A percentile compares a stretch with the other conserved stretches of the same genome.
phyloP scores from a whole-genome alignment of 1,140 invertebrate genomes.

The Anadara kagoshimensis region DNA sequence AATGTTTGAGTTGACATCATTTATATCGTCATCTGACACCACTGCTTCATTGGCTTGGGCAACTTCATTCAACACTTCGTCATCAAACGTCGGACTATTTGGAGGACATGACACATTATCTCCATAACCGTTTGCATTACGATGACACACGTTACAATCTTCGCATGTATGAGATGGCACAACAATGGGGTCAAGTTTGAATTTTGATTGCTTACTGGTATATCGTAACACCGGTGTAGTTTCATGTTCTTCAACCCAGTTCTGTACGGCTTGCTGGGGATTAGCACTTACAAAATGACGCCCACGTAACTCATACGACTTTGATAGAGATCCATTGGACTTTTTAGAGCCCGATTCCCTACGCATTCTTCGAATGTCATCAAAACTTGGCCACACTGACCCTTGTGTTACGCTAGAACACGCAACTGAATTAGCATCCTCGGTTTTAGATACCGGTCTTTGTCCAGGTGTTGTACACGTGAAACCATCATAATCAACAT shows the following conservation, averaged over 20 bases:
- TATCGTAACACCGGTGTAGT: conserved; percentile 38
- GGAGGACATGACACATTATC: conserved; percentile 41
- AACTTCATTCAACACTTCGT: neutral
- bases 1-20: no score
- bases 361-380: conserved; percentile 36
- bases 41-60: neutral
- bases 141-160: conserved; percentile 52
- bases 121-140: conserved; percentile 17
- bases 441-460: no score
- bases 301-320: neutral
- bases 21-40: neutral
- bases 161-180: conserved; percentile 52
- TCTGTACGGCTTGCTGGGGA: conserved; percentile 9
- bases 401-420: neutral
- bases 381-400: conserved; percentile 28
- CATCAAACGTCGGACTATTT: conserved; percentile 42
- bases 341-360: neutral
- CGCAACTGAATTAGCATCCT: no score
- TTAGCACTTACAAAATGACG: conserved; percentile 2
- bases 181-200: conserved; percentile 46
- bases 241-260: conserved; percentile 25
- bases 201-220: conserved; percentile 35
- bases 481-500: neutral
- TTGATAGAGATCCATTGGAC: conserved; percentile 17
- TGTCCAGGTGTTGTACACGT: no score